phyloP scores from a whole-genome alignment of 2,797 vertebrate species.

The Phalloptychus januarius region DNA sequence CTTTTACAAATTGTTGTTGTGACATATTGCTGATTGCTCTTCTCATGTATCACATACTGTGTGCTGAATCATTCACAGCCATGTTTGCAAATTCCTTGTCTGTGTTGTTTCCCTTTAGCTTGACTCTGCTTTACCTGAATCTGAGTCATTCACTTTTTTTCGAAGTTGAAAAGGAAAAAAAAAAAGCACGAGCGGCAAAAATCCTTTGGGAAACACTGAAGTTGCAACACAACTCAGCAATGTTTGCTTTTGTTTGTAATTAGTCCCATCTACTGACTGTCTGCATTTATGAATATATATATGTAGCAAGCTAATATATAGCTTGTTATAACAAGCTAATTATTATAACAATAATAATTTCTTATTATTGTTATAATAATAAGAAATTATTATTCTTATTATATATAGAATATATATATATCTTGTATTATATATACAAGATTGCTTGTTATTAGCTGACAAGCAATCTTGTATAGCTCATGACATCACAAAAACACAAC shows the following conservation, averaged over 20 bases:
- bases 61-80: slow-evolving; percentile 15
- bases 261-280: slow-evolving; percentile 5
- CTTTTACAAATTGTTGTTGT: not conserved
- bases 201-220: slow-evolving; percentile 12
- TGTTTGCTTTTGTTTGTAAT: slow-evolving; percentile 22
- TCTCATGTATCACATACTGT: not conserved
- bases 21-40: slow-evolving; percentile 13
- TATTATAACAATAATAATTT: no score
- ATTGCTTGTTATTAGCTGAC: not conserved
- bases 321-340: no score
- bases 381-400: no score
- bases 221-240: not conserved
- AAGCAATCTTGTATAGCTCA: not conserved
- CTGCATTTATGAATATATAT: not conserved
- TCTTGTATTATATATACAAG: no score
- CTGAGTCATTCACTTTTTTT: slow-evolving; percentile 10
- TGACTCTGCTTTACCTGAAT: not conserved
- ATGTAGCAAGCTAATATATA: no score
- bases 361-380: no score
- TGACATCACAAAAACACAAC: not conserved
- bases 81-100: slow-evolving; percentile 14
- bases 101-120: not conserved
- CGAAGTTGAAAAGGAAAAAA: not conserved
- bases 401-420: no score
- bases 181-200: not conserved